Evolutionary conservation across 2,797 vertebrate genomes (phyloP), one percentile per base, ranked within the genome.

Genomic region (Sebastes hubbsi): DNA sequence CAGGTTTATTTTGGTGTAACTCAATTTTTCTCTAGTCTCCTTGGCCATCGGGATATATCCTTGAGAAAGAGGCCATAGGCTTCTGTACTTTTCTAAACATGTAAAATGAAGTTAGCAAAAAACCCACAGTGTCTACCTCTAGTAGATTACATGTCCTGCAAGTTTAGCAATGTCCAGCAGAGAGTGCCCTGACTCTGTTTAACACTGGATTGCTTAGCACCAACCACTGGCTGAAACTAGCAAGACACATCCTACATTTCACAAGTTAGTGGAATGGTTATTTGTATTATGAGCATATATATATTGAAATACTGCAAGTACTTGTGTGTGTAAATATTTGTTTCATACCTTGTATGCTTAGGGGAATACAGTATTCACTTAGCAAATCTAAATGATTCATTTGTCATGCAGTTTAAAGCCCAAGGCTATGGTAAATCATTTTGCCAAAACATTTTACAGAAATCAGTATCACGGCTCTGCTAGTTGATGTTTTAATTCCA

Each of bases 21-120:
- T 95, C 95, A 81, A 96, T 96, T 96, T 96, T 95, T 96, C 92
- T 95, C 94, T 94, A 94, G 94, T 96, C 95, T 96, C 96, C 96
- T 96, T 96, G 90, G 83, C 90, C 89, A 90, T 94, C 93, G 88
- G 80, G 83, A 87, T 83, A 85, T 95, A 94, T 96, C 95, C 95
- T 96, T 96, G 96, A 95, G 94, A 96, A 96, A 84, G 92, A 95
- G 95, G 95, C 92, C 95, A 95, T 80, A 78, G 79, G 90, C 88
- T 73, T 83, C 80, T 80, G 75, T 91, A 91, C 92, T 95, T 91
- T 93, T 88, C 88, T 90, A 94, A 95, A 95, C 93, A 93, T 84
- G 85, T 91, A 77, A 87, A 92, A 91, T 90, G 85, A 85, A 87
- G 87, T 30, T 56, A 70, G 55, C 62, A 63, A 59, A 66, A 75